Conservation (phyloP, 2,888 invertebrate species). For the Drosophila colorata region DNA sequence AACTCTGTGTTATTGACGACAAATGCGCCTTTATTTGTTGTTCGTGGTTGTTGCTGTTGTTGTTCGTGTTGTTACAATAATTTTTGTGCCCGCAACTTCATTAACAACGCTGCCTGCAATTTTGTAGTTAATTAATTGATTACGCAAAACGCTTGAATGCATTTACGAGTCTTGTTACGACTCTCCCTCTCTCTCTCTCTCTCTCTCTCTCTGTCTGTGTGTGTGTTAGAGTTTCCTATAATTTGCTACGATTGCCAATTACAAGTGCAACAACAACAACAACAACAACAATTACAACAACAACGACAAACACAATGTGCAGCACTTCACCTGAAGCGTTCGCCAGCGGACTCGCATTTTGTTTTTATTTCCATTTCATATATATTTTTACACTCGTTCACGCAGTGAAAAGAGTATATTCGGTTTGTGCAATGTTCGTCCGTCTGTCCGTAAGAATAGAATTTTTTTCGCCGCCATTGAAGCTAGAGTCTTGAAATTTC, state of each 20-base stretch:
- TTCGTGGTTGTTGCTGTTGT: constrained; percentile 3
- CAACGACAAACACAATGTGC: neutral
- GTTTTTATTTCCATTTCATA: constrained; percentile 10
- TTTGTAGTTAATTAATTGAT: constrained; percentile 76
- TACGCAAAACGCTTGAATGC: constrained; percentile 68
- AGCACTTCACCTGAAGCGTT: constrained; percentile 37
- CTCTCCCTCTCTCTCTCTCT: too few relatives aligned
- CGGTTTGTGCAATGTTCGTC: too few relatives aligned
- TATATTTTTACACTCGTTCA: too few relatives aligned
- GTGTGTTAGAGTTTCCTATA: constrained; percentile 32
- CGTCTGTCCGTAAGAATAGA: too few relatives aligned
- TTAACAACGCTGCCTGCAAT: constrained; percentile 59
- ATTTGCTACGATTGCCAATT: constrained; percentile 72
- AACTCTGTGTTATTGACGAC: neutral
- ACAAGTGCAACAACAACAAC: constrained; percentile 39
- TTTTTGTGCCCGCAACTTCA: constrained; percentile 65
- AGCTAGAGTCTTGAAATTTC: too few relatives aligned
- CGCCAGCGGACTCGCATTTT: constrained; percentile 27
- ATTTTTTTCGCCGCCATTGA: too few relatives aligned
- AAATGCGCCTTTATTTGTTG: neutral
- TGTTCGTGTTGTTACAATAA: constrained; percentile 48
- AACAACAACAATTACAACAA: constrained; percentile 20
- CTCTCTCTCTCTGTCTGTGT: too few relatives aligned
- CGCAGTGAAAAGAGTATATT: too few relatives aligned
- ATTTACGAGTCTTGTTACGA: constrained; percentile 35